These are phyloP conservation scores for Neopipo cinnamomea DNA, from an alignment of 2,113 vertebrate genomes.

Conservation along the genomic window DNA sequence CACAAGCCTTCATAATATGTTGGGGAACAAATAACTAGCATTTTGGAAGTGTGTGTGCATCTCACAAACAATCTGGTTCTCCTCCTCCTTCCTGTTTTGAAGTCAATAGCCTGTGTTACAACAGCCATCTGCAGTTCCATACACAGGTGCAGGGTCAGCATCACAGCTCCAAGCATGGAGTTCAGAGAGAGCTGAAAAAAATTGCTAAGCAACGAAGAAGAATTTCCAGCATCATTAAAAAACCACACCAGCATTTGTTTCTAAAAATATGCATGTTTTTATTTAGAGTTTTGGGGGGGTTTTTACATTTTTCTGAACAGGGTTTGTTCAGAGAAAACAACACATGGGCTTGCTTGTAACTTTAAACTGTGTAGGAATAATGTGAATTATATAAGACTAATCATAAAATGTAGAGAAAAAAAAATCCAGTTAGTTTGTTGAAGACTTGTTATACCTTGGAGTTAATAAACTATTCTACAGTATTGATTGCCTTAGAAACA, in stretches of 20 bases:
- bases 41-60: slow-evolving; percentile 67
- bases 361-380: neutral
- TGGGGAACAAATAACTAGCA: slow-evolving; percentile 72
- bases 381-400: neutral
- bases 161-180: slow-evolving; percentile 50
- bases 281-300: neutral
- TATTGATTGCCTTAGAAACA: neutral
- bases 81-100: slow-evolving; percentile 77
- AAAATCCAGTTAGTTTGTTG: neutral
- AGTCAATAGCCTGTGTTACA: slow-evolving; percentile 69
- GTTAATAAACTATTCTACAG: neutral
- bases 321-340: neutral
- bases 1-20: slow-evolving; percentile 57
- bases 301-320: neutral
- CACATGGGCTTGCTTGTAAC: neutral
- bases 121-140: slow-evolving; percentile 73
- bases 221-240: slow-evolving; percentile 3
- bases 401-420: neutral
- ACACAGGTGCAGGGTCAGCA: slow-evolving; percentile 74
- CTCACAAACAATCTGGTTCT: slow-evolving; percentile 70
- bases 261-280: neutral
- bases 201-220: slow-evolving; percentile 56
- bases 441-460: neutral
- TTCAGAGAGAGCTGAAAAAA: slow-evolving; percentile 58
- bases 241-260: neutral